These are phyloP conservation scores for Drosophila demipolita DNA, from an alignment of 2,888 invertebrate genomes.

Conservation along the genomic window DNA sequence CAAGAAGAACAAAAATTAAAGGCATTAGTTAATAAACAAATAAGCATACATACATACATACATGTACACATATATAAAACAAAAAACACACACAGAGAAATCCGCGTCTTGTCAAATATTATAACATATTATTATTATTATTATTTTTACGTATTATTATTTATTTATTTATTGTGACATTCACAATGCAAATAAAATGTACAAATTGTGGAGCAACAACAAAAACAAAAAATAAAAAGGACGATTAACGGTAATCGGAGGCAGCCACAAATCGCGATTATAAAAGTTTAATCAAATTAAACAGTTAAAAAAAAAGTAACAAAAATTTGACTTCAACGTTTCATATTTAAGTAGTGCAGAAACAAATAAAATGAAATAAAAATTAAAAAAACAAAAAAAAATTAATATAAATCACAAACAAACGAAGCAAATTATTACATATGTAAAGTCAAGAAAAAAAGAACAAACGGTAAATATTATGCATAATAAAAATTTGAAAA, in stretches of 20 bases:
- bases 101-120: constrained; percentile 77
- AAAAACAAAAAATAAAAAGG: constrained; percentile 29
- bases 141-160: constrained; percentile 25
- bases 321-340: constrained; percentile 77
- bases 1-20: constrained; percentile 48
- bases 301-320: constrained; percentile 52
- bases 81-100: constrained; percentile 50
- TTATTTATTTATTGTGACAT: constrained; percentile 70
- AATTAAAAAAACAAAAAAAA: constrained; percentile 38
- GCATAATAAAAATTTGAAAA: constrained; percentile 71
- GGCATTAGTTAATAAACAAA: constrained; percentile 67
- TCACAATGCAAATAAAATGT: constrained; percentile 76
- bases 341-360: constrained; percentile 80
- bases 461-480: constrained; percentile 74
- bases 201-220: constrained; percentile 70
- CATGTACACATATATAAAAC: constrained; percentile 2
- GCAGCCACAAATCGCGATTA: constrained; percentile 51
- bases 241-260: constrained; percentile 12
- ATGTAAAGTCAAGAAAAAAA: constrained; percentile 61
- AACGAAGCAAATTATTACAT: constrained; percentile 60
- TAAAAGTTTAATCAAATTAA: constrained; percentile 79
- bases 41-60: constrained; percentile 27
- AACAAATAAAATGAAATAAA: constrained; percentile 59
- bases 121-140: constrained; percentile 40
- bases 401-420: constrained; percentile 27